Base-by-base conservation (phyloP, 2,113 vertebrate genomes). In the Ceratotherium simum region DNA sequence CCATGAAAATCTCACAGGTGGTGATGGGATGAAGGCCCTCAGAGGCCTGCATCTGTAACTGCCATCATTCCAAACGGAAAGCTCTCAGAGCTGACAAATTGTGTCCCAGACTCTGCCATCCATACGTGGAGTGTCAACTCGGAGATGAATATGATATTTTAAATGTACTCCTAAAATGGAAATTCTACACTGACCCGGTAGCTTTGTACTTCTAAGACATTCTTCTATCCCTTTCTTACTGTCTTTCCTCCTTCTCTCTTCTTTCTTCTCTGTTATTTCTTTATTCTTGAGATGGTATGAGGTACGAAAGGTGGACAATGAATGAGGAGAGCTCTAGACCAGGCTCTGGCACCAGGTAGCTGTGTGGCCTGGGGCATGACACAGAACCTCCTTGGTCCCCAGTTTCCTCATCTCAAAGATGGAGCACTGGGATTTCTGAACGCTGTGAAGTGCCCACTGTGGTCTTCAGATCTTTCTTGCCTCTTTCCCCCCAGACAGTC, bases 1-100 rank as follows among this genome's bases (percentile, higher is more conserved):
- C 25, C 7, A 3, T 75, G 82, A 97, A 95, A 98, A 95, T 95
- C 64, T 97, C 95, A 88, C 5, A 90, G 94, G 95, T n/a, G 27
- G 88, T n/a, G 27, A 90, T 54, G 27, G 62, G 39, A 10, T 8
- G n/a, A 51, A 95, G 81, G 36, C 90, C 60, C 36, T 62, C 11
- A 39, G 96, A 96, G 89, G 87, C 91, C 62, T 80, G 6, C 56
- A 31, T 79, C 75, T 82, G 33, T 62, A 51, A 23, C 5, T 48
- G 69, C 73, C 73, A 62, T 88, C 33, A 62, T 84, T 81, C 95
- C 60, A 82, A 90, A 79, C 2, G 46, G 96, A 80, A 54, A 58
- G 7, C 18, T 33, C n/a, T 39, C 54, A 62, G 64, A 17, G 5
- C 21, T 72, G 51, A 58, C 21, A 42, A 14, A n/a, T 5, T 54